A percentile compares a stretch with the other conserved stretches of the same genome.
phyloP scores from a whole-genome alignment of 2,888 invertebrate species.

The Bombylius major region DNA sequence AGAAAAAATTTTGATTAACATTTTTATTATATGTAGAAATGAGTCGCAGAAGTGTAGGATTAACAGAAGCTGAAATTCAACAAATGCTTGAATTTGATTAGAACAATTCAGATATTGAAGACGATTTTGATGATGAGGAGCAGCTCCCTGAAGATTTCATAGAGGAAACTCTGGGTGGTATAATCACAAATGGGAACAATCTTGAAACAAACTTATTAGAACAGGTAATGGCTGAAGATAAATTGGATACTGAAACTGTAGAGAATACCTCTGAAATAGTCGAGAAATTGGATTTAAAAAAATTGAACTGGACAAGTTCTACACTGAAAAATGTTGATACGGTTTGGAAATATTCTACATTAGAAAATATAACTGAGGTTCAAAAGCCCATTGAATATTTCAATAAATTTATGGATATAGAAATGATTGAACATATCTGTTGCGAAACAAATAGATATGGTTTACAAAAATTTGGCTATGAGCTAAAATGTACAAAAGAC shows the following conservation, averaged over 20 bases:
- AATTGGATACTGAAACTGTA: not conserved
- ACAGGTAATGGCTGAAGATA: not conserved
- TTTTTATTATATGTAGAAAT: too few species aligned
- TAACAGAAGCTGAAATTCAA: too few species aligned
- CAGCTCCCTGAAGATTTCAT: not conserved
- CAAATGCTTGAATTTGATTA: too few species aligned
- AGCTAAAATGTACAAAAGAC: not conserved
- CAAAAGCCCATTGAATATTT: slow-evolving; percentile 5
- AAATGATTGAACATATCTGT: not conserved
- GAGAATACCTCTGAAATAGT: not conserved
- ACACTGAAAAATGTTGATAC: not conserved
- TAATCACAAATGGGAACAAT: not conserved
- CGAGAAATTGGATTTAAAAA: slow-evolving; percentile 1
- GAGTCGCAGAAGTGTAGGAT: too few species aligned
- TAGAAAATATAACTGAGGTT: not conserved
- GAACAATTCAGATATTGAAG: too few species aligned
- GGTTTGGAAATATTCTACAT: not conserved
- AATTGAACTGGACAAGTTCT: slow-evolving; percentile 1
- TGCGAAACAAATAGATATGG: slow-evolving; percentile 3
- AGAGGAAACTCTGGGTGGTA: slow-evolving; percentile 1
- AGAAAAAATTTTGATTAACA: too few species aligned
- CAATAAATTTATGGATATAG: slow-evolving; percentile 1
- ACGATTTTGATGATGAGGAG: too few species aligned
- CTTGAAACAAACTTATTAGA: not conserved
- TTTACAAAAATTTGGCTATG: slow-evolving; percentile 1